Percentiles rank a stretch among this genome's conserved stretches.
phyloP scores from a whole-genome alignment of 2,888 invertebrate genomes.

The Sthenelais limicola region DNA sequence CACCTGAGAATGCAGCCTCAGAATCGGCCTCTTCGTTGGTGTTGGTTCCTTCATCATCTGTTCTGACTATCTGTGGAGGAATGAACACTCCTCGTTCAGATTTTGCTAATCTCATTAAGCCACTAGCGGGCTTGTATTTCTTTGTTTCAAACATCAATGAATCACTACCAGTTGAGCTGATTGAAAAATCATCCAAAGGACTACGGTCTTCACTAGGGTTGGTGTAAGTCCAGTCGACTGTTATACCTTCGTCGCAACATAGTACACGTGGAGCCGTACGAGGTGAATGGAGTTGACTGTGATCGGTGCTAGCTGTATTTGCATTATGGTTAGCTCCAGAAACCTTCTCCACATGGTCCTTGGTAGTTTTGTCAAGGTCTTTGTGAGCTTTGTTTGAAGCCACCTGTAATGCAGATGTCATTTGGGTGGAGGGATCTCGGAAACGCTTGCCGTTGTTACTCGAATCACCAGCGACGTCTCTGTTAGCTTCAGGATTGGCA shows the following conservation, averaged over 20 bases:
- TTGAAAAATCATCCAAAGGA: conserved; percentile 18
- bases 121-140: background rate
- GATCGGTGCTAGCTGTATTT: no score
- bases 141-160: conserved; percentile 21
- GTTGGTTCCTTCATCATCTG: conserved; percentile 14
- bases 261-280: background rate
- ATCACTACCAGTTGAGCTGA: conserved; percentile 18
- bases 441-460: no score
- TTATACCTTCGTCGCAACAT: conserved; percentile 22
- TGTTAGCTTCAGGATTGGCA: background rate
- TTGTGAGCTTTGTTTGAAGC: background rate
- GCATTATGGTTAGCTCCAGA: no score
- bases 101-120: background rate
- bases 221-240: background rate
- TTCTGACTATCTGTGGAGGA: conserved; percentile 1
- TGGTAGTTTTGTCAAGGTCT: background rate
- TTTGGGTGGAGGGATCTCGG: no score
- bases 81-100: background rate
- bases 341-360: background rate
- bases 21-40: conserved; percentile 22
- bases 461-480: background rate
- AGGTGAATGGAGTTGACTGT: no score
- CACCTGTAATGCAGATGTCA: no score
- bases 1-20: background rate
- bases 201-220: background rate